Evolutionary conservation across 1,140 invertebrate species (phyloP), one percentile per base, ranked within the genome.

Genomic region (Drosophila ananassae): DNA sequence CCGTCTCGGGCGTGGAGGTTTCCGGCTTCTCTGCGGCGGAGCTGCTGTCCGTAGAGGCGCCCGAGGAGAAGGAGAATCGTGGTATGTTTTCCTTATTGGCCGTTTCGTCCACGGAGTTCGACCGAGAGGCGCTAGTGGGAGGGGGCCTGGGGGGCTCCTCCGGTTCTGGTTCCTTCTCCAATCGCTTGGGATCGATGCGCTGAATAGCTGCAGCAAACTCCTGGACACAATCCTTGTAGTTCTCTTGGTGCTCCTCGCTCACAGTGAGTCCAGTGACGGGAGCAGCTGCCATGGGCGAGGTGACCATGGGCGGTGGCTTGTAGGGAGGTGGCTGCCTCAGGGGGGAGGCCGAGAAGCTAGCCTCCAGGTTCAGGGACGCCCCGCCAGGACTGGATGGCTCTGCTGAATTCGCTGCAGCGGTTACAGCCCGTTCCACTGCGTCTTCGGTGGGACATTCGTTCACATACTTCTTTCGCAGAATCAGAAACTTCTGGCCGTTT

Each of bases 401-500:
- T 5, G 80, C 60, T 4, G 91, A 77, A 71, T 87, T 89, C 6
- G 61, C 55, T 6, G 89, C 79, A 5, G 85, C 73, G 10, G 75
- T 77, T 17, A 93, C 84, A 10, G 92, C 76, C 3, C 92, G 84
- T 30, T 92, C 87, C 22, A 87, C 91, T 89, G 93, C 74, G 87
- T 91, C 79, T 69, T 93, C 92, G 72, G 92, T 85, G 79, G 93
- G 92, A 58, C 92, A 92, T 58, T 90, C 90, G 85, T 79, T 79
- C 1, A 93, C 91, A 77, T 95, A 97, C 89, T 95, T 96, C 87
- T 95, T 95, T 91, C 97, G 96, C 7, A 98, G 92, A 44, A 97
- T 95, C 44, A 98, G 92, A 92, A 95, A 97, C 91, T 98, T 98
- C 84, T 97, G 96, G 62, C 96, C 96, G 92, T 95, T 95, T 89